These are phyloP conservation scores for Zaprionus gabonicus DNA, from an alignment of 1,140 invertebrate species.

Conservation along the genomic window DNA sequence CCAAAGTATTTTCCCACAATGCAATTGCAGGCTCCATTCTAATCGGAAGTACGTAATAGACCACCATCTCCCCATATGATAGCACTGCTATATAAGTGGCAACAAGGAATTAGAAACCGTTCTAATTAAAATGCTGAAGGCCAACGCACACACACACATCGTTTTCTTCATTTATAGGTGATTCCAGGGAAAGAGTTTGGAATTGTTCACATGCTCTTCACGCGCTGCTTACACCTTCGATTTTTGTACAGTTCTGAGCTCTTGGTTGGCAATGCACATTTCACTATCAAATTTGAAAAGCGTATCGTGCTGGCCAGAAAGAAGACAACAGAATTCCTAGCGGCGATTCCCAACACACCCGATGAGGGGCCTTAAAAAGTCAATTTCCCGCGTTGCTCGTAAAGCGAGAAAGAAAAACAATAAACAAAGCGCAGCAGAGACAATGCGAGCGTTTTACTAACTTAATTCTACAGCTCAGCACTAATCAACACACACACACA, in stretches of 20 bases:
- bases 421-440: slow-evolving; percentile 27
- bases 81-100: background rate
- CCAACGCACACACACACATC: background rate
- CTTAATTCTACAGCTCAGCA: slow-evolving; percentile 63
- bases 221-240: slow-evolving; percentile 6
- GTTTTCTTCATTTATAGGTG: background rate
- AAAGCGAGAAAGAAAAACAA: slow-evolving; percentile 27
- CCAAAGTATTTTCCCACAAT: slow-evolving; percentile 6
- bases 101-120: slow-evolving; percentile 17
- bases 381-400: slow-evolving; percentile 23
- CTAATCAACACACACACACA: slow-evolving; percentile 53
- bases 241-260: background rate
- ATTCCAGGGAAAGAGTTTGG: background rate
- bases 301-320: slow-evolving; percentile 43
- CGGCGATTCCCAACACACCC: slow-evolving; percentile 2
- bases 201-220: background rate
- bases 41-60: slow-evolving; percentile 12
- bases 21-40: background rate
- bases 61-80: background rate
- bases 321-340: slow-evolving; percentile 9
- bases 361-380: slow-evolving; percentile 9
- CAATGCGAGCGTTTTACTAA: slow-evolving; percentile 71
- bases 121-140: slow-evolving; percentile 14
- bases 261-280: slow-evolving; percentile 17
- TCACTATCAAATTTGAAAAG: slow-evolving; percentile 53